phyloP scores from a whole-genome alignment of 2,797 vertebrate species.

The Pseudocheirus occidentalis region DNA sequence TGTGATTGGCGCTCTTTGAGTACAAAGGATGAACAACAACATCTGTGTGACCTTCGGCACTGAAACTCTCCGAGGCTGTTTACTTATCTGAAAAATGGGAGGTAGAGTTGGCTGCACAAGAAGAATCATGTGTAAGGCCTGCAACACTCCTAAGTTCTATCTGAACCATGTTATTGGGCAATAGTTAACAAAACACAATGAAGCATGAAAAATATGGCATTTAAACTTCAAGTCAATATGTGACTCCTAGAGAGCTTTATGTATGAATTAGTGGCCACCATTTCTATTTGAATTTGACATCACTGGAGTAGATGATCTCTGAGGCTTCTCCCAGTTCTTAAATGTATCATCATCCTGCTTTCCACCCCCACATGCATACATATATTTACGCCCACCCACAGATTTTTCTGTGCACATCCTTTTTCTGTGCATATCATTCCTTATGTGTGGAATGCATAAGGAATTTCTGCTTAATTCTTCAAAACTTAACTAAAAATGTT shows the following conservation, averaged over 20 bases:
- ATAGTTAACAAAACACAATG: not conserved
- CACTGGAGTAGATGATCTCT: not conserved
- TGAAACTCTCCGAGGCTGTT: not conserved
- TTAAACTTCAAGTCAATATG: not conserved
- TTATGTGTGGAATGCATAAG: too few species aligned
- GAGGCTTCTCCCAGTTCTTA: not conserved
- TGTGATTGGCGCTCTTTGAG: not conserved
- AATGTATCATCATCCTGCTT: too few species aligned
- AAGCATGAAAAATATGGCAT: not conserved
- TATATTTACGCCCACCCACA: too few species aligned
- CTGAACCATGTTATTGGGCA: not conserved
- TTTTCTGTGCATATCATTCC: too few species aligned
- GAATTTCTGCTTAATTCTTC: too few species aligned
- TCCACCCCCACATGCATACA: too few species aligned
- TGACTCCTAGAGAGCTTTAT: not conserved
- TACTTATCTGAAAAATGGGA: not conserved
- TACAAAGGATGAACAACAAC: not conserved
- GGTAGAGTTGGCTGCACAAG: not conserved
- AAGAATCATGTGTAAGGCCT: not conserved
- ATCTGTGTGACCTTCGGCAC: not conserved
- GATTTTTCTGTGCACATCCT: too few species aligned
- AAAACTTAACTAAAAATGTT: too few species aligned
- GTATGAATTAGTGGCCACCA: not conserved
- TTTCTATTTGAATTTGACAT: not conserved
- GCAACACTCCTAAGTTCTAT: not conserved